Conservation (phyloP, 2,113 vertebrate species). For the Hydrochoerus hydrochaeris region DNA sequence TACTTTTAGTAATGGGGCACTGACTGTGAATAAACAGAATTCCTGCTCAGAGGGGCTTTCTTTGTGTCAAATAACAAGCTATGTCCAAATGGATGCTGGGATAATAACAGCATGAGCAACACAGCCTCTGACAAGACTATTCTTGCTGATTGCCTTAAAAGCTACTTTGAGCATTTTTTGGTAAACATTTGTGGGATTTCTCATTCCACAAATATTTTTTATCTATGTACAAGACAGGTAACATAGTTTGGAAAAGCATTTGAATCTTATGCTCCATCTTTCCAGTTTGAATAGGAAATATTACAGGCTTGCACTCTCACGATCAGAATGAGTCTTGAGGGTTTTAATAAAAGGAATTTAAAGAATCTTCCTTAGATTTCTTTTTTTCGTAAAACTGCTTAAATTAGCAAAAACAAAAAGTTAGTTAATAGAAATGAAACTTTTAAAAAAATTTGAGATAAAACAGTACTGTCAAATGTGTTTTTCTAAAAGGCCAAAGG, state of each 20-base stretch:
- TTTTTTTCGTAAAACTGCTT: constrained; percentile 35
- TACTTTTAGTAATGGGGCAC: not conserved
- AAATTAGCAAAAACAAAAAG: constrained; percentile 32
- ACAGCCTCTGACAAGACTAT: not conserved
- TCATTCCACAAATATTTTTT: not conserved
- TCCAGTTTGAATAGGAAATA: constrained; percentile 41
- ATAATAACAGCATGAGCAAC: not conserved
- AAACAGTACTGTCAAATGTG: not conserved
- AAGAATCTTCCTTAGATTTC: constrained; percentile 11
- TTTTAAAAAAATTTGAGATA: not conserved
- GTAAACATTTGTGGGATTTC: not conserved
- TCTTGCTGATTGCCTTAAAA: not conserved
- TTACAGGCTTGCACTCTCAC: not conserved
- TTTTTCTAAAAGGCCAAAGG: not conserved
- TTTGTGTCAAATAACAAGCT: not conserved
- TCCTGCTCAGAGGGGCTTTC: not conserved
- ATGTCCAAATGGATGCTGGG: not conserved
- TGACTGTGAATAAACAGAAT: constrained; percentile 2
- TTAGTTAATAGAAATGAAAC: not conserved
- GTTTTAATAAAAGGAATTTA: constrained; percentile 34
- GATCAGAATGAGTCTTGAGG: constrained; percentile 25
- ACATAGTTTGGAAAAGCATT: not conserved
- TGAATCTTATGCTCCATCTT: not conserved
- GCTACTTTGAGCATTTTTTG: not conserved
- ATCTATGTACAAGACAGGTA: not conserved